Evolutionary conservation across 2,888 invertebrate genomes (phyloP).

Genomic region (Phorcus lineatus): DNA sequence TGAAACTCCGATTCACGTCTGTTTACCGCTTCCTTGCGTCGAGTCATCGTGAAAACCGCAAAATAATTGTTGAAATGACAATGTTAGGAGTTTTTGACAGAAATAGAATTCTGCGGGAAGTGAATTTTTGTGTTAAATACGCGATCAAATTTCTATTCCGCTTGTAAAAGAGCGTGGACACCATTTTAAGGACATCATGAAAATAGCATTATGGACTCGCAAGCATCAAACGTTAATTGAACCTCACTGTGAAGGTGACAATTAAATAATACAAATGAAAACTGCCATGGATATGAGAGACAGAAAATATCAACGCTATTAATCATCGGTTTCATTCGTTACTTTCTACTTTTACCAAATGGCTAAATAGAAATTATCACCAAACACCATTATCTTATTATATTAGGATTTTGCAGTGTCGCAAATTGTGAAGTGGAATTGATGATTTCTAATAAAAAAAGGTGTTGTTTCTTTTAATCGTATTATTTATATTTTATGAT

Average conservation of each 20-base stretch:
- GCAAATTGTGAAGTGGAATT: no score
- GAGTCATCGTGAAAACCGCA: neutral
- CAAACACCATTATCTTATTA: no score
- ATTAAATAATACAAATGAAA: neutral
- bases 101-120: neutral
- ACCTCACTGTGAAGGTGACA: neutral
- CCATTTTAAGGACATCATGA: neutral
- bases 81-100: conserved; percentile 15
- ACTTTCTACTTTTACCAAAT: no score
- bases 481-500: no score
- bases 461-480: no score
- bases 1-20: conserved; percentile 22
- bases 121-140: neutral
- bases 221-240: conserved; percentile 4
- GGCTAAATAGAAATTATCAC: no score
- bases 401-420: no score
- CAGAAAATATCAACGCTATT: no score
- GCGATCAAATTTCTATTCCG: neutral
- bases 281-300: neutral
- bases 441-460: no score
- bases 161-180: neutral
- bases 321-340: no score
- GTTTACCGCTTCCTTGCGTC: conserved; percentile 1
- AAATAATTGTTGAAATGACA: conserved; percentile 17
- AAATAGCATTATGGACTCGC: neutral